Base-by-base conservation (phyloP, 2,797 vertebrate genomes). In the Sciurus vulgaris region DNA sequence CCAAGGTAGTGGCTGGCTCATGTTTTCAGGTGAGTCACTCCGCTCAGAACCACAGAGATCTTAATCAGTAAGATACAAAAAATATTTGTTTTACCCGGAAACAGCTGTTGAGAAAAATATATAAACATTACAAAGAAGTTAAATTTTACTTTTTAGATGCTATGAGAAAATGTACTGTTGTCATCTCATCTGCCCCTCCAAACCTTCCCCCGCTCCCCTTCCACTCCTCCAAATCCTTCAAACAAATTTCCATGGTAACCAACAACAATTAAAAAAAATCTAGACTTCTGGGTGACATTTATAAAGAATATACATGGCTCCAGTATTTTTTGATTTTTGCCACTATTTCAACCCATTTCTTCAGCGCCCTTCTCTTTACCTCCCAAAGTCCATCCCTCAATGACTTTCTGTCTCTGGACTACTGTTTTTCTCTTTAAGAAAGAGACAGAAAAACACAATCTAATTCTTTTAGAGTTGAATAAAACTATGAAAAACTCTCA, bases 181-280 rank as follows among this genome's bases (percentile, higher is more conserved):
- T 35, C 8, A 41, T 41, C 63, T 9, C 12, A 72, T 14, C 18
- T 28, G 33, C 15, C 28, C 1, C 1, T 17, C 9, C 69, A 26
- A 61, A 74, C 26, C n/a, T 95, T 89, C 35, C 24, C 72, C 17
- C 47, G 10, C 11, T 38, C 41, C 35, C 8, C 41, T 96, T 84
- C 20, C 20, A 47, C 22, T 61, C 54, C 38, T 33, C 35, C n/a
- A 79, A 79, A 51, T 90, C 44, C 49, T 74, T 93, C 70, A 56
- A 41, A 88, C 17, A 69, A 44, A 93, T 89, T 93, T 76, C 82
- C 59, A 56, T 83, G 82, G 47, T 70, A 93, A 96, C 67, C 13
- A 76, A 89, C 59, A 94, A 86, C 54, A 93, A 77, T 61, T 65
- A 61, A 35, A 77, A 94, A 89, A 94, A 69, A 77, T 73, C 83